Evolutionary conservation across 2,797 vertebrate genomes (phyloP), one percentile per base, ranked within the genome.

Genomic region (Apogon hyalosoma): DNA sequence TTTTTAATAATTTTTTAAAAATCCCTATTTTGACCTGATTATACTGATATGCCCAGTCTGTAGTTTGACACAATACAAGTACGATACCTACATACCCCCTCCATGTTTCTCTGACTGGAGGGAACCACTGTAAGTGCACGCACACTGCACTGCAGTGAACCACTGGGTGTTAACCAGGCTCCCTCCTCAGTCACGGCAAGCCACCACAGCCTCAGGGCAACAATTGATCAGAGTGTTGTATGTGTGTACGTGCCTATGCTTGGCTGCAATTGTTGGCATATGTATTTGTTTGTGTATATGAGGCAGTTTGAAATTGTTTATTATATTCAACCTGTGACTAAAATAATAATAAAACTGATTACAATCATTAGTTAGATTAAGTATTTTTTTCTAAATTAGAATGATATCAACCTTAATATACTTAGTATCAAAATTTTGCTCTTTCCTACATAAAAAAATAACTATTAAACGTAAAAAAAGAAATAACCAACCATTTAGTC

Each of bases 91-190:
- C 43, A 38, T 46, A 51, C 33, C 7, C 28, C 33, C 33, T 36
- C 9, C 8, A 16, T 54, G 19, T 42, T 63, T 58, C 46, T 61
- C 40, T 55, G 62, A 13, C 57, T 62, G 65, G 50, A 65, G 73
- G 56, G 46, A 65, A 50, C 41, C 45, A 38, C 56, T 72, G 48
- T 46, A 60, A 72, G 51, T 67, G 80, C 50, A 48, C 65, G 59
- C 65, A 71, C 67, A 54, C 69, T 83, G 78, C 84, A 87, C 81
- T 85, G 87, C 84, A 80, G 84, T 81, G 76, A 81, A 77, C 73
- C 73, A 55, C 80, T 83, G 82, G 83, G 61, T 88, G 80, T 77
- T 70, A 77, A 83, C 77, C 74, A 81, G 64, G 41, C 75, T 77
- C 54, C 63, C 81, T 83, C 79, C 75, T 84, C 83, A 87, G 82